These are phyloP conservation scores for Dreissena rostriformis DNA, from an alignment of 1,140 invertebrate genomes.

Conservation along the genomic window DNA sequence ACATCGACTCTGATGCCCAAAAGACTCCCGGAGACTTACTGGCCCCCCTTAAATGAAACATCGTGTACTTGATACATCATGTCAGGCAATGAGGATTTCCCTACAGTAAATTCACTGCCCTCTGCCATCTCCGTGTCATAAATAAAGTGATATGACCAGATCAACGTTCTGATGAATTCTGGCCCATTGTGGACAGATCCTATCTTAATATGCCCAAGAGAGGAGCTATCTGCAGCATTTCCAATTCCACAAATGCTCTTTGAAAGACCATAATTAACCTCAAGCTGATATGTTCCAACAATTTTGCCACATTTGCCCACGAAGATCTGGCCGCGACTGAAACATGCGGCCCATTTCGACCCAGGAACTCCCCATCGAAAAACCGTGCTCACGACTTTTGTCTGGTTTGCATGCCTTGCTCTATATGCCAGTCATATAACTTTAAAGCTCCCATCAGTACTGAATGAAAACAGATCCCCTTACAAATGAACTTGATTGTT, in stretches of 20 bases:
- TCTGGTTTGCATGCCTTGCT: too few relatives aligned
- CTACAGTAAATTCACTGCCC: background rate
- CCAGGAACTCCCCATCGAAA: too few relatives aligned
- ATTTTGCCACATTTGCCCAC: too few relatives aligned
- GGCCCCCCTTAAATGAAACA: background rate
- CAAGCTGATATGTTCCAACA: conserved; percentile 11
- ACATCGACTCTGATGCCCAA: conserved; percentile 2
- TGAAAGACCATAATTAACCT: conserved; percentile 45
- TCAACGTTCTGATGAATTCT: background rate
- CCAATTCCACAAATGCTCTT: conserved; percentile 43
- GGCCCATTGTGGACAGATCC: background rate
- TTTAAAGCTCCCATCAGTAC: background rate
- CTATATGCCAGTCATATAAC: too few relatives aligned
- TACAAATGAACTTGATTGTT: conserved; percentile 45
- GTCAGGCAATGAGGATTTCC: conserved; percentile 1
- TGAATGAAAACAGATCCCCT: conserved; percentile 37
- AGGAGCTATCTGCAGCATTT: conserved; percentile 19
- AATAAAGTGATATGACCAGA: background rate
- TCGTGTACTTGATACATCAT: background rate
- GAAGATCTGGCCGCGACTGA: too few relatives aligned
- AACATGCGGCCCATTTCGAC: too few relatives aligned
- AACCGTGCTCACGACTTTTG: too few relatives aligned
- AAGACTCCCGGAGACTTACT: conserved; percentile 1
- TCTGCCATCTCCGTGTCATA: background rate
- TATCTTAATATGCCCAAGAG: conserved; percentile 28